Evolutionary conservation across 2,113 vertebrate species (phyloP).

Genomic region (Mormyrus lacerda): DNA sequence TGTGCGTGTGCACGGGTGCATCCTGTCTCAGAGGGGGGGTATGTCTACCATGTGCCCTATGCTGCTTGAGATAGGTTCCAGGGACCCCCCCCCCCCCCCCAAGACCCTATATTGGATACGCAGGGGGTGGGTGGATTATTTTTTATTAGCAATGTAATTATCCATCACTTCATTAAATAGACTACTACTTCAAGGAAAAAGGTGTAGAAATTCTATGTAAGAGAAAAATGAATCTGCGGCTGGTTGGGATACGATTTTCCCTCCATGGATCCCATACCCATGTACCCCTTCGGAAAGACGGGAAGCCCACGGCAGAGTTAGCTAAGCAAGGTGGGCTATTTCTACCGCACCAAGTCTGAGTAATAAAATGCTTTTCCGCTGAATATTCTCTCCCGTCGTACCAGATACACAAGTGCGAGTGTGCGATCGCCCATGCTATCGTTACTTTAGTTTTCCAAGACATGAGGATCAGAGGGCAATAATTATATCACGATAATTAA

Average conservation of each 20-base stretch:
- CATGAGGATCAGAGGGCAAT: neutral
- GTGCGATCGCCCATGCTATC: neutral
- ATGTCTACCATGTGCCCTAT: neutral
- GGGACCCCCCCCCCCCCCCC: neutral
- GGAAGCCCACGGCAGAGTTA: conserved; percentile 38
- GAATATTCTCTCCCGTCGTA: conserved; percentile 31
- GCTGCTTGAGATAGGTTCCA: neutral
- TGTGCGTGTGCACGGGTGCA: neutral
- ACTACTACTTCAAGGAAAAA: conserved; percentile 49
- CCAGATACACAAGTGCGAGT: neutral
- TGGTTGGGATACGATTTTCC: neutral
- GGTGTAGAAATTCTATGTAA: conserved; percentile 43
- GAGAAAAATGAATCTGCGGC: conserved; percentile 24
- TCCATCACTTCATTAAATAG: conserved; percentile 61
- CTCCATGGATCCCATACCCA: conserved; percentile 28
- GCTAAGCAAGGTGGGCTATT: conserved; percentile 57
- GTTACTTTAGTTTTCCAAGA: neutral
- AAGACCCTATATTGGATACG: neutral
- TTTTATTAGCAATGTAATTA: conserved; percentile 52
- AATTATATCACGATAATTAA: conserved; percentile 3
- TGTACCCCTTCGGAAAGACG: neutral
- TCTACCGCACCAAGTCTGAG: conserved; percentile 34
- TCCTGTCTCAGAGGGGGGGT: neutral
- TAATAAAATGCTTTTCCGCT: conserved; percentile 35
- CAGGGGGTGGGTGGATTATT: conserved; percentile 33